phyloP scores from a whole-genome alignment of 1,140 invertebrate genomes.

The Belonocnema kinseyi region DNA sequence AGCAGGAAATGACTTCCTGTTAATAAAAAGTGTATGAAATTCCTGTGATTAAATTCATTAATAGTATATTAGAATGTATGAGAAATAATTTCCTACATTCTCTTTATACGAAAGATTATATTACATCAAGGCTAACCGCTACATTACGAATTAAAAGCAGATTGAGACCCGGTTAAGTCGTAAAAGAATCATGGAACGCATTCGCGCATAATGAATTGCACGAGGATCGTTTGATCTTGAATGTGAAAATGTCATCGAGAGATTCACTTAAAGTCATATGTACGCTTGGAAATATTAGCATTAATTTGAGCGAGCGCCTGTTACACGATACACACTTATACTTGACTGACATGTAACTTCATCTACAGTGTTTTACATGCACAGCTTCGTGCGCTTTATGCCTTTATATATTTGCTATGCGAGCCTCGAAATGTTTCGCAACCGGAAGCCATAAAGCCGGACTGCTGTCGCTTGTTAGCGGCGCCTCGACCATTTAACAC shows the following conservation, averaged over 20 bases:
- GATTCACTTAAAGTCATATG: conserved; percentile 26
- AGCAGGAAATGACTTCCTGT: neutral
- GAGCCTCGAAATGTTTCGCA: conserved; percentile 30
- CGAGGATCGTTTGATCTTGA: conserved; percentile 29
- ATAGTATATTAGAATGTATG: conserved; percentile 1
- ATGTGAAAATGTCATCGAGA: conserved; percentile 30
- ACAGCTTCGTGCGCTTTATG: conserved; percentile 13
- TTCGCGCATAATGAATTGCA: conserved; percentile 20
- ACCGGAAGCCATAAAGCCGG: conserved; percentile 28
- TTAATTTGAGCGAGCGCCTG: conserved; percentile 30
- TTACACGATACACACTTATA: conserved; percentile 24
- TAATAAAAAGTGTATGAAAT: neutral
- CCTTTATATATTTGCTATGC: conserved; percentile 23
- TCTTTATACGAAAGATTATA: conserved; percentile 15
- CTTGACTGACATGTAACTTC: conserved; percentile 27
- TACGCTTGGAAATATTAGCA: conserved; percentile 6
- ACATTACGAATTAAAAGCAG: conserved; percentile 29
- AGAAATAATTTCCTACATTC: conserved; percentile 23
- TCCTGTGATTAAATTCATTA: neutral
- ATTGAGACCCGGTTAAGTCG: conserved; percentile 23
- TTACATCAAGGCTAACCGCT: conserved; percentile 30
- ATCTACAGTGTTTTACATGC: conserved; percentile 23
- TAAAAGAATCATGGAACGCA: conserved; percentile 17
- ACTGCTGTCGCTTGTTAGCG: conserved; percentile 29
- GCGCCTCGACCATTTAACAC: conserved; percentile 29